Base-by-base conservation (phyloP, 2,113 vertebrate species). In the Melanostigma gelatinosum region DNA sequence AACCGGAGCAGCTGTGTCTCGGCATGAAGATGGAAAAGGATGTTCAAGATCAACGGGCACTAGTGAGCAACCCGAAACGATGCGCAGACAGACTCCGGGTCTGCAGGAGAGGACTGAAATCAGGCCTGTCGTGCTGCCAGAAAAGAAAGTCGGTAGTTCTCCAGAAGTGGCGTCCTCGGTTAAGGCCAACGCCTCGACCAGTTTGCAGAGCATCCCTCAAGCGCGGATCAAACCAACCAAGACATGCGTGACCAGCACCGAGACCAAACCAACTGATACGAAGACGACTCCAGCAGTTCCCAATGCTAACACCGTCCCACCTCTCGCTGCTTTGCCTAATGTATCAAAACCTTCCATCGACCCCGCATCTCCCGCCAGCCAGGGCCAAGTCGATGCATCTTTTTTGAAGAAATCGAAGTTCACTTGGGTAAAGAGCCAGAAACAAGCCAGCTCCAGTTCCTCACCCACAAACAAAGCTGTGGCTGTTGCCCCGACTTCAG, bases 361-460 rank as follows among this genome's bases (percentile, higher is more conserved):
- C 18, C 22, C 48, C 40, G 15, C 60, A 18, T 58, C 79, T 62
- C 61, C 40, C 24, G 55, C 13, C 42, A 75, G 44, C 22, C 60
- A 65, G n/a, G 15, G 24, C 48, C 79, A 63, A 34, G 38, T 24
- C 12, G 13, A 48, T 4, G 6, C 36, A 3, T 57, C 90, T 42
- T 57, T 68, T 57, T 24, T 44, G 40, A 92, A 88, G 40, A 89
- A 79, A 29, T 96, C 95, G 1, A 92, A 91, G 65, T 96, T 95
- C 83, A 94, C 91, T 0, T 96, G 95, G 95, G 90, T 96, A 3
- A 94, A 95, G 80, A 92, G 36, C 74, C 89, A 89, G 67, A 88
- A 22, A 75, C 68, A 58, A 70, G 7, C 8, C 7, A 63, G 77
- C 64, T 36, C 65, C 1, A 11, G 54, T 10, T 50, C 68, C 11